Percentiles rank a stretch among this genome's conserved stretches.
Conservation (phyloP, 2,113 vertebrate species). For the Ondatra zibethicus region DNA sequence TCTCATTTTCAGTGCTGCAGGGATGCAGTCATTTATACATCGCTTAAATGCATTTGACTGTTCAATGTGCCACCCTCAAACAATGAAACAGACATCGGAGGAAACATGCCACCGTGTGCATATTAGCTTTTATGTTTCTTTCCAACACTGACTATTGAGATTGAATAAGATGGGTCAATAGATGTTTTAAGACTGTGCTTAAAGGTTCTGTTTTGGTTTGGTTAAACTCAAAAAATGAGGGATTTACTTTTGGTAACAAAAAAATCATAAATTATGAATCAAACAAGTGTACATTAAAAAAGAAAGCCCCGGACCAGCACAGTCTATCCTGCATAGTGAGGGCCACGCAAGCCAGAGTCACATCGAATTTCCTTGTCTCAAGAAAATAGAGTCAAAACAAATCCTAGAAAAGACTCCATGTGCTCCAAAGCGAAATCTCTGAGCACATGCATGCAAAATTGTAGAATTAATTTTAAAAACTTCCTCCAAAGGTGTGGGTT, state of each 20-base stretch:
- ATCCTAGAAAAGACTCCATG: background rate
- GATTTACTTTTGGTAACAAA: slow-evolving; percentile 86
- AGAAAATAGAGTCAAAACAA: background rate
- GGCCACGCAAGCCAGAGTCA: background rate
- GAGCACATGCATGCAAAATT: background rate
- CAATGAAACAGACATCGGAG: slow-evolving; percentile 90
- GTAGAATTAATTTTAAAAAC: background rate
- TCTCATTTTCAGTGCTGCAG: slow-evolving; percentile 87
- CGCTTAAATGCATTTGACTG: slow-evolving; percentile 90
- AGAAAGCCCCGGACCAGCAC: background rate
- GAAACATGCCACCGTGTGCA: slow-evolving; percentile 89
- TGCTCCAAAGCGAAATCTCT: slow-evolving; percentile 2
- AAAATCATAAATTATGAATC: slow-evolving; percentile 86
- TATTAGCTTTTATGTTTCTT: slow-evolving; percentile 89
- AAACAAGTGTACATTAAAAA: slow-evolving; percentile 82
- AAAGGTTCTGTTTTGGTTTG: slow-evolving; percentile 73
- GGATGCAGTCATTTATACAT: slow-evolving; percentile 88
- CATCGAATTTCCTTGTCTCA: background rate
- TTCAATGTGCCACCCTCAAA: slow-evolving; percentile 85
- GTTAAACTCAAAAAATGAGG: slow-evolving; percentile 84
- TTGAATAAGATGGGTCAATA: slow-evolving; percentile 83
- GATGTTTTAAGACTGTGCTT: slow-evolving; percentile 83
- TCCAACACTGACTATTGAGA: slow-evolving; percentile 83
- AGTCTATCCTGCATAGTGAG: background rate
- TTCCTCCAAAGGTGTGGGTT: background rate